Percentiles rank a stretch among this genome's conserved stretches.
phyloP scores from a whole-genome alignment of 1,140 invertebrate species.

The Maniola jurtina region DNA sequence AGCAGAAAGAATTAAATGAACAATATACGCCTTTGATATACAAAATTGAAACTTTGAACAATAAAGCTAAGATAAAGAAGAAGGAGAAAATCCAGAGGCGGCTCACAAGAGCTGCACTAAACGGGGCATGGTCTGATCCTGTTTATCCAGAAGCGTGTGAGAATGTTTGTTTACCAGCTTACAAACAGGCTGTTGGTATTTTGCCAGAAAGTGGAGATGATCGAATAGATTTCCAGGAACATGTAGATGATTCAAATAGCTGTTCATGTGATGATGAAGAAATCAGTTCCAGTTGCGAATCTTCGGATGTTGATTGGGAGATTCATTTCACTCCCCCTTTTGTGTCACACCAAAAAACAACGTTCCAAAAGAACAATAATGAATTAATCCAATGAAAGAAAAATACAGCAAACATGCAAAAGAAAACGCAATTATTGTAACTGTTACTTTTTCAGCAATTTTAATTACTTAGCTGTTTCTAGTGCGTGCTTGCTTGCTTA shows the following conservation, averaged over 20 bases:
- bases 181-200: constrained; percentile 44
- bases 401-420: too few relatives aligned
- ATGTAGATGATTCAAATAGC: constrained; percentile 18
- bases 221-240: constrained; percentile 15
- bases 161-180: constrained; percentile 45
- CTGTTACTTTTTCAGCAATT: too few relatives aligned
- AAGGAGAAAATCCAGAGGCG: constrained; percentile 36
- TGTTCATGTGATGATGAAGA: constrained; percentile 45
- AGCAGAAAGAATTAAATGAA: constrained; percentile 20
- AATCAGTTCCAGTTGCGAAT: constrained; percentile 46
- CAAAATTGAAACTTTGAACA: constrained; percentile 48
- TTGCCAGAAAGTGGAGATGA: constrained; percentile 29
- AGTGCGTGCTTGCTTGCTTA: too few relatives aligned
- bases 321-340: constrained; percentile 59
- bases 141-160: constrained; percentile 51
- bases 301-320: constrained; percentile 64
- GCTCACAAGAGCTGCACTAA: constrained; percentile 38
- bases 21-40: constrained; percentile 53
- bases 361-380: background rate
- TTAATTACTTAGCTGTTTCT: too few relatives aligned
- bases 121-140: constrained; percentile 41
- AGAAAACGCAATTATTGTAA: too few relatives aligned
- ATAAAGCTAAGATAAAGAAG: constrained; percentile 44
- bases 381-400: background rate
- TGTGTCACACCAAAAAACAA: constrained; percentile 13